phyloP scores from a whole-genome alignment of 2,113 vertebrate genomes.

The Callopanchax toddi region DNA sequence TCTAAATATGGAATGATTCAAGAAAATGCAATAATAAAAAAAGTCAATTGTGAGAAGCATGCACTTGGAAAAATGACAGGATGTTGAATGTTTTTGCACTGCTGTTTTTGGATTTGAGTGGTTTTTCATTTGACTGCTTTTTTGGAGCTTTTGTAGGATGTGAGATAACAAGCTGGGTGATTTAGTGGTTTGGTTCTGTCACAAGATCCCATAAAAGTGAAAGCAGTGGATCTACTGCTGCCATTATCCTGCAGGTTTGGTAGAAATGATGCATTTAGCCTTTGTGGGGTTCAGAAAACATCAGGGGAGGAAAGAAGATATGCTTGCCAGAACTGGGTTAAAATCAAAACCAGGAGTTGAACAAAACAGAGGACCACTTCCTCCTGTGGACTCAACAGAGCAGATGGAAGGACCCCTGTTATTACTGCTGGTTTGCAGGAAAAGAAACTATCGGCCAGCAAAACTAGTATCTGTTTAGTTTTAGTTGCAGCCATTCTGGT shows the following conservation, averaged over 20 bases:
- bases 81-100: too few species aligned
- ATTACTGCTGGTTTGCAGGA: constrained; percentile 45
- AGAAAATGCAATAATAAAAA: too few species aligned
- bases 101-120: constrained; percentile 5
- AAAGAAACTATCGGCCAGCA: constrained; percentile 41
- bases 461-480: constrained; percentile 20
- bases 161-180: constrained; percentile 15
- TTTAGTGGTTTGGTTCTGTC: neutral
- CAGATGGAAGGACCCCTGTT: constrained; percentile 31
- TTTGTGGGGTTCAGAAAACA: constrained; percentile 6
- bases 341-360: constrained; percentile 65
- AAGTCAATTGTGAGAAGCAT: too few species aligned
- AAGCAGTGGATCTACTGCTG: neutral
- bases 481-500: constrained; percentile 37
- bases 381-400: constrained; percentile 5
- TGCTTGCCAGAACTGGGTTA: constrained; percentile 29
- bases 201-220: neutral
- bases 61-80: too few species aligned
- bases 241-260: neutral
- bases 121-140: constrained; percentile 8
- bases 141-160: constrained; percentile 15
- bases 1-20: too few species aligned
- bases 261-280: constrained; percentile 4
- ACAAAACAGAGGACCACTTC: constrained; percentile 55
- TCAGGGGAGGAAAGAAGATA: constrained; percentile 39